These are phyloP conservation scores for Xanthia icteritia DNA, from an alignment of 2,888 invertebrate genomes.

Conservation along the genomic window DNA sequence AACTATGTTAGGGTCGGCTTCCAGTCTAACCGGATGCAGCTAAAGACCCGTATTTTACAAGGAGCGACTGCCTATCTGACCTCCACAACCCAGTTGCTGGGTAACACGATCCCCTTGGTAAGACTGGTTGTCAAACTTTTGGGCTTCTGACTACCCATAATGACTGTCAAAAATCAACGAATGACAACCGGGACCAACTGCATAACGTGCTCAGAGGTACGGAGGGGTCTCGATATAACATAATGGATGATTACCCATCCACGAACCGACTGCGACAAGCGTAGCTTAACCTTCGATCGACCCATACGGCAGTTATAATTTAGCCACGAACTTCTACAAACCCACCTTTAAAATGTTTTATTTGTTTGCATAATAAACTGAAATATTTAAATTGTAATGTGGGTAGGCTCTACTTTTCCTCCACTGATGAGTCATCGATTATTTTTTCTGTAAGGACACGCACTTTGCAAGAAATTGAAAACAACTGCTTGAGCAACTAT, in stretches of 20 bases:
- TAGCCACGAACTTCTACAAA: background rate
- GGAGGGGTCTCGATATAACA: too few relatives aligned
- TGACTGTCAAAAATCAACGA: background rate
- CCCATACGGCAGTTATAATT: background rate
- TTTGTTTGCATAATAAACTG: background rate
- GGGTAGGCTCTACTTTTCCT: background rate
- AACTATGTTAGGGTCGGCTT: background rate
- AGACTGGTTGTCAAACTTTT: background rate
- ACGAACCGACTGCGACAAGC: background rate
- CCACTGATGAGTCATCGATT: background rate
- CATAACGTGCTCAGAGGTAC: background rate
- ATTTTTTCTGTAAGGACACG: background rate
- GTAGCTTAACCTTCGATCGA: background rate
- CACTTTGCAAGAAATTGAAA: too few relatives aligned
- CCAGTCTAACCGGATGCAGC: background rate
- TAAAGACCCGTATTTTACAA: background rate
- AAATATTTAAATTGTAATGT: background rate
- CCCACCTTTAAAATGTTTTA: background rate
- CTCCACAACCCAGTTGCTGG: background rate
- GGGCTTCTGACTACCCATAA: background rate
- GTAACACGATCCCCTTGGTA: background rate
- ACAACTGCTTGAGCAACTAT: background rate
- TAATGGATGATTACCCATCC: background rate
- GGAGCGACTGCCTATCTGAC: background rate
- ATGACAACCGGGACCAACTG: background rate